Percentiles rank a stretch among this genome's conserved stretches.
Evolutionary conservation across 64 coral and sea anemone species (phyloP).

Genomic region (Montipora foliosa): DNA sequence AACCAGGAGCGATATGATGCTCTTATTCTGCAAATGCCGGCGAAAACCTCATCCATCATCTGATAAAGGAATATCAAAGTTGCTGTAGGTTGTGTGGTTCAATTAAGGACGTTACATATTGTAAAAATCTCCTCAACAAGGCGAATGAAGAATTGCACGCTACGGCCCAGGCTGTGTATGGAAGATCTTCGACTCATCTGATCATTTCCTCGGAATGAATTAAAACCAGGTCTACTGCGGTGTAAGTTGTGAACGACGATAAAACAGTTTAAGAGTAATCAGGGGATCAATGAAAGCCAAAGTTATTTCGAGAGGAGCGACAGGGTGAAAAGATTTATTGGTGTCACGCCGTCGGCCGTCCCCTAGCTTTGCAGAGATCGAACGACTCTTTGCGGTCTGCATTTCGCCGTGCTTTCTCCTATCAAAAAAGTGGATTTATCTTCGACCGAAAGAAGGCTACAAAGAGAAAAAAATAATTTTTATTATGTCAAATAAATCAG

Average conservation of each 20-base stretch:
- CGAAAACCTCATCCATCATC: too few species aligned
- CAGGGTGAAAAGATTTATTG: neutral
- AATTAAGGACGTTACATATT: too few species aligned
- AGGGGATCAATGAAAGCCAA: constrained; percentile 6
- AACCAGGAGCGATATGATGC: too few species aligned
- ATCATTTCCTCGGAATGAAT: neutral
- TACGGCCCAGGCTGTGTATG: neutral
- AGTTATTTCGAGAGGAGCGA: neutral
- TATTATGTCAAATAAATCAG: neutral
- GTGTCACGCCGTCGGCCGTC: constrained; percentile 1
- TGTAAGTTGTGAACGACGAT: neutral
- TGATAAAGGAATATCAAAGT: too few species aligned
- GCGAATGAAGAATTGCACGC: neutral
- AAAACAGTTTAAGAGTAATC: neutral
- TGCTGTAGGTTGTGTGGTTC: too few species aligned
- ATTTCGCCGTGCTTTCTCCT: neutral
- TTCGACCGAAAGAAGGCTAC: neutral
- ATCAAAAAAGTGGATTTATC: neutral
- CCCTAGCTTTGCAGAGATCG: neutral
- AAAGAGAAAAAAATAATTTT: neutral
- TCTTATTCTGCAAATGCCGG: too few species aligned
- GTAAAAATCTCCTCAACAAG: too few species aligned
- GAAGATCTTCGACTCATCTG: neutral
- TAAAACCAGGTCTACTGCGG: neutral
- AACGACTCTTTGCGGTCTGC: neutral